Conservation (phyloP, 1,140 invertebrate species). For the Chelonus insularis region DNA sequence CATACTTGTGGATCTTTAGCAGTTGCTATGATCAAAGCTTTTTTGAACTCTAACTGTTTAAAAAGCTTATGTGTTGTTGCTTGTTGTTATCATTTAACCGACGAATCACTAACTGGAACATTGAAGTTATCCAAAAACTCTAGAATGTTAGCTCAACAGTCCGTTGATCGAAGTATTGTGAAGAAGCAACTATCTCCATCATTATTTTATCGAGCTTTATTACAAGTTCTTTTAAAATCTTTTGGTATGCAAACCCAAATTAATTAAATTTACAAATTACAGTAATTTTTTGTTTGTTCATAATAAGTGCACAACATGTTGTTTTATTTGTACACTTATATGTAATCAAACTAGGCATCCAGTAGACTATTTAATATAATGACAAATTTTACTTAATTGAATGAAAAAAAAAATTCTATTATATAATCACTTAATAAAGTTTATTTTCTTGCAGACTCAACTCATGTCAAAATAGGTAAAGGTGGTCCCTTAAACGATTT, state of each 20-base stretch:
- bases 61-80: slow-evolving; percentile 77
- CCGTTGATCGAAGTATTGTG: slow-evolving; percentile 68
- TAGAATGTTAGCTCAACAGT: slow-evolving; percentile 81
- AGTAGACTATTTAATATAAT: too few species aligned
- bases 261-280: slow-evolving; percentile 4
- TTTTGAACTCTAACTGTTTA: slow-evolving; percentile 63
- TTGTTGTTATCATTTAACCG: slow-evolving; percentile 87
- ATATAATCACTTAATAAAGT: neutral
- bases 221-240: slow-evolving; percentile 67
- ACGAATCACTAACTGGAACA: slow-evolving; percentile 64
- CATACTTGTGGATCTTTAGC: slow-evolving; percentile 90
- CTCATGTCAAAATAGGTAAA: slow-evolving; percentile 60
- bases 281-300: slow-evolving; percentile 10
- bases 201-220: slow-evolving; percentile 72
- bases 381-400: too few species aligned
- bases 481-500: slow-evolving; percentile 60
- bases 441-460: slow-evolving; percentile 45
- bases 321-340: too few species aligned
- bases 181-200: too few species aligned
- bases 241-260: slow-evolving; percentile 42
- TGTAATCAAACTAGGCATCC: too few species aligned
- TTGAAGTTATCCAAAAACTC: slow-evolving; percentile 74
- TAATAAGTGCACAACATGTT: too few species aligned
- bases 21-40: slow-evolving; percentile 74
- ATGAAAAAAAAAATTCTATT: too few species aligned